These are phyloP conservation scores for Dasysyrphus tricinctus DNA, from an alignment of 2,888 invertebrate species.

Conservation along the genomic window DNA sequence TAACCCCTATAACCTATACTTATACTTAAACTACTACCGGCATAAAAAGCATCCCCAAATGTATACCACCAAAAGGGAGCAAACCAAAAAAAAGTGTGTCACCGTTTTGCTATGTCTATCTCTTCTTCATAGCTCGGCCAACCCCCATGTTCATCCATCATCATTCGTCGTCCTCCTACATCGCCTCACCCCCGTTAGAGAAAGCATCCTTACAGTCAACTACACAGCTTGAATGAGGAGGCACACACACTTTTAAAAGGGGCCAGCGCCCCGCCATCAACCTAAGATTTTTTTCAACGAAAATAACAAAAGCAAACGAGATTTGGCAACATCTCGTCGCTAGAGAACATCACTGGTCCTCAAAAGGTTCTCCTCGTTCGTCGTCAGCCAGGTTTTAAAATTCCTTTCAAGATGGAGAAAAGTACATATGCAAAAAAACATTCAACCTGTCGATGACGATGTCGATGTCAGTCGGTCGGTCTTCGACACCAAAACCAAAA, in stretches of 20 bases:
- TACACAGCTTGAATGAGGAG: slow-evolving; percentile 28
- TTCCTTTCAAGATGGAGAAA: slow-evolving; percentile 54
- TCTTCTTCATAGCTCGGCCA: slow-evolving; percentile 38
- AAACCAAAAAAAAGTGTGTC: slow-evolving; percentile 56
- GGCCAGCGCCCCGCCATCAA: slow-evolving; percentile 36
- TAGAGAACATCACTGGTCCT: neutral
- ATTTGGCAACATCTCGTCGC: slow-evolving; percentile 59
- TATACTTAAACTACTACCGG: slow-evolving; percentile 42
- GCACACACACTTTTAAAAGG: slow-evolving; percentile 39
- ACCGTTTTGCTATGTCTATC: slow-evolving; percentile 70
- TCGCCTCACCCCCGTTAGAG: slow-evolving; percentile 30
- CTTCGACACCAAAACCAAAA: slow-evolving; percentile 45
- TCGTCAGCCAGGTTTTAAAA: slow-evolving; percentile 5
- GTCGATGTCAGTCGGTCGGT: slow-evolving; percentile 47
- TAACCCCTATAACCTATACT: slow-evolving; percentile 20
- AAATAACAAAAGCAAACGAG: slow-evolving; percentile 40
- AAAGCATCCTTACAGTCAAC: slow-evolving; percentile 51
- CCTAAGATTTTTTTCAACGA: slow-evolving; percentile 31
- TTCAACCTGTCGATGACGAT: slow-evolving; percentile 55
- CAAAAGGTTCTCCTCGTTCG: neutral
- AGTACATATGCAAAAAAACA: slow-evolving; percentile 27
- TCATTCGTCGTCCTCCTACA: slow-evolving; percentile 26
- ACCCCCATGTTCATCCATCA: slow-evolving; percentile 64
- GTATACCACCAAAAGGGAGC: slow-evolving; percentile 22
- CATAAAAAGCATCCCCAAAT: slow-evolving; percentile 44